Base-by-base conservation (phyloP, 37 sponge, comb jelly and placozoan genomes). In the Mnemiopsis leidyi region DNA sequence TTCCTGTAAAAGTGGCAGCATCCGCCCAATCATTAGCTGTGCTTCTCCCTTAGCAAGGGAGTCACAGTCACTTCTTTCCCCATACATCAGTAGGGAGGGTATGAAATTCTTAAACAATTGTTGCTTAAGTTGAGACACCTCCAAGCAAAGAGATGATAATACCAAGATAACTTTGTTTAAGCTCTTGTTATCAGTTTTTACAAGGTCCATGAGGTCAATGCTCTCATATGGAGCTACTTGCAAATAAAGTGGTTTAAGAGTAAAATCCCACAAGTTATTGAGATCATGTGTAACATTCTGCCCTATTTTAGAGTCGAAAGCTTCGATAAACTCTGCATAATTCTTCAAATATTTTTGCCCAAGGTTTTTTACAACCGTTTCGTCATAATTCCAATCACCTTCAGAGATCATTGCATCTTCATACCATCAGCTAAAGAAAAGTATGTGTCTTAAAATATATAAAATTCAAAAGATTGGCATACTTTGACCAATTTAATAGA, bases 111-210 rank as follows among this genome's bases (percentile, higher is more conserved):
- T 0, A 33, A 67, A 38, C 25, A 98, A 95, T 96, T 98, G 96
- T 0, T 76, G 39, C 23, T 92, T 94, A 36, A 96, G 95, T 18
- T 95, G 94, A 26, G 94, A 93, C 29, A 97, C 95, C 90, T 98
- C 99, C n/a, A 92, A 82, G 93, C 99, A 98, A 38, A 98, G 94
- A 38, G 97, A 96, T 69, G 99, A 83, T 76, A 98, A 95, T 25
- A 97, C 97, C 28, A 94, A 94, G 38, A 98, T 93, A 38, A 97
- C 97, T 85, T 98, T 98, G 93, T 96, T 97, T 37, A 98, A 93
- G n/a, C 97, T 95, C 95, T 29, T 96, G 69, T 97, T 97, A 71
- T 97, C 98, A 9, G 96, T 97, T 48, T 93, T 94, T 20, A 97
- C 92, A 69, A 97, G 94, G 2, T 96, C 95, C 61, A 96, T 73